These are phyloP conservation scores for Electrophaes corylata DNA, from an alignment of 2,888 invertebrate species.

Conservation along the genomic window DNA sequence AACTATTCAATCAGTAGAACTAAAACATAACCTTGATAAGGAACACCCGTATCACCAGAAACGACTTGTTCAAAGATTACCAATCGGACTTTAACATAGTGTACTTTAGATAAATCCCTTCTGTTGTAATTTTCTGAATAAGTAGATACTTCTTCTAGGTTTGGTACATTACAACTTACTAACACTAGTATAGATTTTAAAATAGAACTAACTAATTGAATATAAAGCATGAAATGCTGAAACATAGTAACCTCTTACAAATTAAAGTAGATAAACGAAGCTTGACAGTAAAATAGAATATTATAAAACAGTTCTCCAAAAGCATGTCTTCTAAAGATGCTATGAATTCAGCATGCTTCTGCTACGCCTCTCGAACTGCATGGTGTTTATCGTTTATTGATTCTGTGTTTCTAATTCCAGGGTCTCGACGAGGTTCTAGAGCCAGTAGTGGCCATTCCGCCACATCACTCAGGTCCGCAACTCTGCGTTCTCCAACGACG, in stretches of 20 bases:
- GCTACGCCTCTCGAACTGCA: conserved; percentile 12
- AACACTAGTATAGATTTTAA: not conserved
- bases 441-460: conserved; percentile 92
- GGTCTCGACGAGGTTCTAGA: conserved; percentile 88
- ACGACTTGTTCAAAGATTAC: not conserved
- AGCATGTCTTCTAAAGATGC: conserved; percentile 22
- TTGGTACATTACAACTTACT: conserved; percentile 1
- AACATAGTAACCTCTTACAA: not conserved
- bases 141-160: conserved; percentile 1
- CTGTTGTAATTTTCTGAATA: not conserved
- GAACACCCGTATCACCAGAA: not conserved
- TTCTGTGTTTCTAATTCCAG: conserved; percentile 51
- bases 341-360: conserved; percentile 42
- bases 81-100: not conserved
- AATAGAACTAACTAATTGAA: not conserved
- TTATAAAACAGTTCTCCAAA: not conserved
- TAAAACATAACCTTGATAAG: not conserved
- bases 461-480: conserved; percentile 88
- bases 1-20: conserved; percentile 2
- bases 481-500: conserved; percentile 69
- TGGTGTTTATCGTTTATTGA: not conserved
- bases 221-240: conserved; percentile 6
- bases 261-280: not conserved
- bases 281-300: not conserved
- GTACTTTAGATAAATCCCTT: not conserved